These are phyloP conservation scores for Saxidomus purpurata DNA, from an alignment of 1,140 invertebrate genomes.

Conservation along the genomic window DNA sequence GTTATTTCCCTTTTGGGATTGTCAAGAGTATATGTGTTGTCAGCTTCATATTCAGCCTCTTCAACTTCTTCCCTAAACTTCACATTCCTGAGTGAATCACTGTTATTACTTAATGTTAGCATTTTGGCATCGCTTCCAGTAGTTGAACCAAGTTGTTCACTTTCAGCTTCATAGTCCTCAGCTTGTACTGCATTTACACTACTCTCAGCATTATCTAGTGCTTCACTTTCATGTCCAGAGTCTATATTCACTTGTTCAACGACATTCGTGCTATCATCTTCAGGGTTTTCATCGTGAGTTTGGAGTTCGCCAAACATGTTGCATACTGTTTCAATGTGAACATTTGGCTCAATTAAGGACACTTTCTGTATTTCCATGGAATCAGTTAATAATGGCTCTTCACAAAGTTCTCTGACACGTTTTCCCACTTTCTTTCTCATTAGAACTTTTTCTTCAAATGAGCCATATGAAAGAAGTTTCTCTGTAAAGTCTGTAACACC, in stretches of 20 bases:
- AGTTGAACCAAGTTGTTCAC: slow-evolving; percentile 53
- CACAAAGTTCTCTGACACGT: slow-evolving; percentile 82
- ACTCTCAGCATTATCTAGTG: slow-evolving; percentile 69
- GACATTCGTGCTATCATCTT: not conserved
- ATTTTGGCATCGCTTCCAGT: slow-evolving; percentile 71
- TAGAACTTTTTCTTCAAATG: slow-evolving; percentile 82
- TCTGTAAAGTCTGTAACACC: slow-evolving; percentile 81
- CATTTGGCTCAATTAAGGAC: slow-evolving; percentile 75
- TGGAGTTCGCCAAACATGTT: slow-evolving; percentile 81
- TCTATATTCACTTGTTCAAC: slow-evolving; percentile 39
- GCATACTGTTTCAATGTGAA: slow-evolving; percentile 80
- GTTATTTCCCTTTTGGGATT: slow-evolving; percentile 72
- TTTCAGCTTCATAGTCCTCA: slow-evolving; percentile 57
- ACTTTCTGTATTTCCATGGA: slow-evolving; percentile 66
- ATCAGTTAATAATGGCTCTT: slow-evolving; percentile 72
- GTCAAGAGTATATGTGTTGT: slow-evolving; percentile 75
- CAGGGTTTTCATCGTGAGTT: slow-evolving; percentile 15
- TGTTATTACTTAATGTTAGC: slow-evolving; percentile 75
- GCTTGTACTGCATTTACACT: slow-evolving; percentile 53
- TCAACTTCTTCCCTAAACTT: slow-evolving; percentile 73
- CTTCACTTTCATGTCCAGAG: slow-evolving; percentile 67
- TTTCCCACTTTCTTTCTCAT: slow-evolving; percentile 79
- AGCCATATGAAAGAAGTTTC: slow-evolving; percentile 80
- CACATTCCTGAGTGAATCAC: slow-evolving; percentile 69
- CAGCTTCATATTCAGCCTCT: slow-evolving; percentile 68